Evolutionary conservation across 2,888 invertebrate genomes (phyloP), one percentile per base, ranked within the genome.

Genomic region (Leptothorax acervorum): DNA sequence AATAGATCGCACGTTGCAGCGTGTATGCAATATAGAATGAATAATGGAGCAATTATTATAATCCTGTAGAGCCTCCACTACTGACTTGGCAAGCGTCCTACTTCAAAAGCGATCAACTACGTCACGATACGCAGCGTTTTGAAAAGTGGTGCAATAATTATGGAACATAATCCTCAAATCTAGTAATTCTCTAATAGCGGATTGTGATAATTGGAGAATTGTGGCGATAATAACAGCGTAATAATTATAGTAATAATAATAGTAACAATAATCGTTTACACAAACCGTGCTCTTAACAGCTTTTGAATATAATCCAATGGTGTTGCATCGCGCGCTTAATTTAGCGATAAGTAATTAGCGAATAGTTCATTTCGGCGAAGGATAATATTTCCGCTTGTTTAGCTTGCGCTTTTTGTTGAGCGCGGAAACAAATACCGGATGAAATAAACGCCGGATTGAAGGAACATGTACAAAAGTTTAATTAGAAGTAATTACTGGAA

Each of bases 31-130:
- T 60, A 63, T 39, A 65, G 23, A 39, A 31, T 70, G 48, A 28
- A 51, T 76, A 65, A 39, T 57, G 23, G 48, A 23, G 45, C 74
- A 74, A 81, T 81, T 75, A 79, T 73, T 71, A 71, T 71, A 74
- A 74, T 81, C 60, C 39, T 39, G 48, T 48, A 28, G 35, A 6
- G 57, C 35, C 35, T 39, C 45, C 23, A 57, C 60, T 57, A 35
- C n/a, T 23, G 39, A 60, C 57, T 79, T 73, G 74, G 18, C 60
- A 42, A 45, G 57, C 57, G 79, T 35, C 18, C 73, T 57, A 60
- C 35, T 71, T 79, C 35, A 48, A 75, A 23, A 11, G 5, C 57
- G n/a, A 70, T 12, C 31, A 15, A 31, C 51, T 53, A 28, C 42
- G 18, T 12, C 57, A 74, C 45, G 74, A 57, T 57, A 60, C 45